phyloP scores from a whole-genome alignment of 2,113 vertebrate genomes.

The Albula goreensis region DNA sequence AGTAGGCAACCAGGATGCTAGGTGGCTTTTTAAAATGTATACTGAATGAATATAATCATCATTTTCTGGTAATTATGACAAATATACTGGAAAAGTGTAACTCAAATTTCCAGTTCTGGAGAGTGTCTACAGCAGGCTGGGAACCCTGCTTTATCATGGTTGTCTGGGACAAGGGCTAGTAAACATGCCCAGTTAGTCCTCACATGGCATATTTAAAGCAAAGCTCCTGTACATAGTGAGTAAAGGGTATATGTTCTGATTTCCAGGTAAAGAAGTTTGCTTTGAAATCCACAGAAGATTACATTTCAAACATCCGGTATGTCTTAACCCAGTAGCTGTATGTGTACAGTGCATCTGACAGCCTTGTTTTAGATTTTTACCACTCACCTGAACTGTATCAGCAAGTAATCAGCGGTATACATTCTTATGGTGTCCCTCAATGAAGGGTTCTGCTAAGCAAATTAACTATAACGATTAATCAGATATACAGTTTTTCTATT shows the following conservation, averaged over 20 bases:
- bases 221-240: neutral
- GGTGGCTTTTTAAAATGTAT: neutral
- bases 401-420: neutral
- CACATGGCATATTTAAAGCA: neutral
- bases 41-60: neutral
- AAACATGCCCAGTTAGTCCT: neutral
- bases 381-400: neutral
- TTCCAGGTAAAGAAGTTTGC: constrained; percentile 54
- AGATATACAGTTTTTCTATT: neutral
- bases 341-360: neutral
- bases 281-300: constrained; percentile 61
- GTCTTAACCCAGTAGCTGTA: constrained; percentile 6
- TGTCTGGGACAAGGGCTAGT: too few relatives aligned
- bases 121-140: neutral
- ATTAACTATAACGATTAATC: neutral
- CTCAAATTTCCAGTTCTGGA: neutral
- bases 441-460: neutral
- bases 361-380: neutral
- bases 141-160: neutral
- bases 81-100: neutral
- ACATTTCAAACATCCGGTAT: constrained; percentile 62
- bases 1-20: too few relatives aligned
- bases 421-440: neutral
- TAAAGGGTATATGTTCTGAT: neutral
- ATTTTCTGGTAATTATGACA: neutral